Conservation (phyloP, 2,113 vertebrate genomes). For the Montifringilla adamsi region DNA sequence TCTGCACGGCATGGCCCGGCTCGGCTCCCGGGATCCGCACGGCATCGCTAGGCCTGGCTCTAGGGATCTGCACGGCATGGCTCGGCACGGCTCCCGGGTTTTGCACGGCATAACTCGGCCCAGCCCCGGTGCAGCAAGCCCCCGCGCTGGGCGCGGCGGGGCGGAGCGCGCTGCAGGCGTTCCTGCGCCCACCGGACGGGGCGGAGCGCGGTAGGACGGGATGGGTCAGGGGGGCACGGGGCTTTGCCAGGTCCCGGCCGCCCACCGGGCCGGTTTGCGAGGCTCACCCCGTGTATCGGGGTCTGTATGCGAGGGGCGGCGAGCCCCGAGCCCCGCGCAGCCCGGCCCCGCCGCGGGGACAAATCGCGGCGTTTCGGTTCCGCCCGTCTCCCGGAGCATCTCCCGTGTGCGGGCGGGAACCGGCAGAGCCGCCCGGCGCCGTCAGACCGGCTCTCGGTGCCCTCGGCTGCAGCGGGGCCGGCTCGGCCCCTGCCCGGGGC, state of each 20-base stretch:
- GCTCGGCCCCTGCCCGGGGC: not conserved
- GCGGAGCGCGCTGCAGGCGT: not conserved
- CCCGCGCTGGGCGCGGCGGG: not conserved
- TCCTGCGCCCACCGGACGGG: not conserved
- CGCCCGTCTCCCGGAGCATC: not conserved
- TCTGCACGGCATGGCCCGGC: fast-evolving
- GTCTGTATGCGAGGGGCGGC: not conserved
- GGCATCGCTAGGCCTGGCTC: not conserved
- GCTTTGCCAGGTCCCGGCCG: fast-evolving
- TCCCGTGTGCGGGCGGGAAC: constrained; percentile 73
- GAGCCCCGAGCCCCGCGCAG: not conserved
- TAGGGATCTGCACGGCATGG: too few relatives aligned
- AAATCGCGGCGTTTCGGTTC: not conserved
- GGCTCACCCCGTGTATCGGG: not conserved
- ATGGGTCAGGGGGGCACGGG: fast-evolving
- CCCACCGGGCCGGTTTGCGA: not conserved
- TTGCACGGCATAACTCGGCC: too few relatives aligned
- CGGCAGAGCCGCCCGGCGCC: not conserved
- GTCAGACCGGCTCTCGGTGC: not conserved
- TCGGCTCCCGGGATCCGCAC: not conserved
- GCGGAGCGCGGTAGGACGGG: not conserved
- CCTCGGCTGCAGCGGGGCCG: not conserved
- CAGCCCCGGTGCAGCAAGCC: not conserved
- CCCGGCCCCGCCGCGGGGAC: not conserved
- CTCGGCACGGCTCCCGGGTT: too few relatives aligned